Percentiles rank a stretch among this genome's conserved stretches.
Conservation (phyloP, 2,888 invertebrate genomes). For the Euphydryas editha region DNA sequence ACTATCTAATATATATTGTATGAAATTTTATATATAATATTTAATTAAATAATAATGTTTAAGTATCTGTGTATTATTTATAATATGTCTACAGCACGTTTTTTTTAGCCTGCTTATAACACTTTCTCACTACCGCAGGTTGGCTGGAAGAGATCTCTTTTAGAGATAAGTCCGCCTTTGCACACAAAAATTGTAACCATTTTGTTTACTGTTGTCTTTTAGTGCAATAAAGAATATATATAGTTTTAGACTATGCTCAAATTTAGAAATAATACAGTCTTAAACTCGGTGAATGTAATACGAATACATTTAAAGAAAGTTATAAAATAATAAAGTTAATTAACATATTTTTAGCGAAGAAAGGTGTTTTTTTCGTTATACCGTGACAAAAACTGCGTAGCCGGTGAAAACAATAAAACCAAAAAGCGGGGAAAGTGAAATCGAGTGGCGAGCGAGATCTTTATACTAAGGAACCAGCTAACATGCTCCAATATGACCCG, state of each 20-base stretch:
- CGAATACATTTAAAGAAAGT: not conserved
- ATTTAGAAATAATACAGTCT: not conserved
- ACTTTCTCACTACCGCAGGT: too few relatives aligned
- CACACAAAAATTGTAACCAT: too few relatives aligned
- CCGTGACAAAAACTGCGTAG: constrained; percentile 60
- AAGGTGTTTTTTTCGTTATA: constrained; percentile 25
- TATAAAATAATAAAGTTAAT: constrained; percentile 1
- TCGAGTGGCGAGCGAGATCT: constrained; percentile 55
- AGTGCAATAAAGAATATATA: too few relatives aligned
- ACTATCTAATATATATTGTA: too few relatives aligned
- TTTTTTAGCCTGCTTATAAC: too few relatives aligned
- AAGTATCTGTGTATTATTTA: too few relatives aligned
- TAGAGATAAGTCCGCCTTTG: too few relatives aligned
- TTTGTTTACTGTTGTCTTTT: too few relatives aligned
- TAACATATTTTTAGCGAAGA: not conserved
- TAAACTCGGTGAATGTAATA: not conserved
- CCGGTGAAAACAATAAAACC: constrained; percentile 26
- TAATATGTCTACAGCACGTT: too few relatives aligned
- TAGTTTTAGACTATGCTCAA: not conserved
- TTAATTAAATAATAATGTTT: too few relatives aligned
- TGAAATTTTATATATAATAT: too few relatives aligned
- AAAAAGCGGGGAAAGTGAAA: constrained; percentile 60
- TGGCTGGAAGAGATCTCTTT: too few relatives aligned
- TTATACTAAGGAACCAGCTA: constrained; percentile 64
- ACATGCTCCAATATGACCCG: constrained; percentile 67